A percentile compares a stretch with the other conserved stretches of the same genome.
phyloP scores from a whole-genome alignment of 2,113 vertebrate genomes.

The Murina feae region DNA sequence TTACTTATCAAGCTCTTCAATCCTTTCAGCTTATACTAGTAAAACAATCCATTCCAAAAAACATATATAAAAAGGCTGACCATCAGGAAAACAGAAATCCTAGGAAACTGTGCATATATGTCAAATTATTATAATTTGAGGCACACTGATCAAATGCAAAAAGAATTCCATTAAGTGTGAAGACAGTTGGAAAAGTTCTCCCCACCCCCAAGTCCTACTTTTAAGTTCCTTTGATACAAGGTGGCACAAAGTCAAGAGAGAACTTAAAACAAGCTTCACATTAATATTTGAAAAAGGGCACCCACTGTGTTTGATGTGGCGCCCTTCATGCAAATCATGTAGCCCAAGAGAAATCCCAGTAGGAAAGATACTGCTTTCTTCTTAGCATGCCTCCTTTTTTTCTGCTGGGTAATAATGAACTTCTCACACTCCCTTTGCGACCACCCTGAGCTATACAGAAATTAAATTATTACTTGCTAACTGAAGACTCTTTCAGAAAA shows the following conservation, averaged over 20 bases:
- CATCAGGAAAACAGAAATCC: conserved; percentile 42
- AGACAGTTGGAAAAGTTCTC: conserved; percentile 83
- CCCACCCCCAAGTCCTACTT: conserved; percentile 82
- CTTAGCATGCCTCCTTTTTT: conserved; percentile 81
- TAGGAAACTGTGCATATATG: conserved; percentile 72
- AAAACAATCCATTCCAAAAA: conserved; percentile 2
- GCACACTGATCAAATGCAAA: conserved; percentile 79
- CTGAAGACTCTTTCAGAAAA: conserved; percentile 78
- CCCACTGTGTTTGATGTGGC: conserved; percentile 92
- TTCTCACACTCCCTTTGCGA: conserved; percentile 93
- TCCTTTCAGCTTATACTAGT: background rate
- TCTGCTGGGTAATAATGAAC: conserved; percentile 91
- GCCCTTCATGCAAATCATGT: conserved; percentile 95
- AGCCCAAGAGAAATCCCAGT: conserved; percentile 88
- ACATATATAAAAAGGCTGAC: conserved; percentile 4
- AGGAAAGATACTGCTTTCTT: conserved; percentile 88
- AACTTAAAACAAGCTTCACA: conserved; percentile 90
- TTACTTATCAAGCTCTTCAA: conserved; percentile 44
- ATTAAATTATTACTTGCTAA: conserved; percentile 84
- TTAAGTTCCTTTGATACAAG: conserved; percentile 91
- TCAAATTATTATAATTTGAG: conserved; percentile 79
- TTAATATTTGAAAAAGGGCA: conserved; percentile 98
- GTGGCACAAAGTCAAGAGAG: conserved; percentile 89
- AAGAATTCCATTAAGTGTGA: conserved; percentile 82
- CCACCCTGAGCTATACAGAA: conserved; percentile 81